Conservation (phyloP, 2,113 vertebrate genomes). For the Sprattus sprattus region DNA sequence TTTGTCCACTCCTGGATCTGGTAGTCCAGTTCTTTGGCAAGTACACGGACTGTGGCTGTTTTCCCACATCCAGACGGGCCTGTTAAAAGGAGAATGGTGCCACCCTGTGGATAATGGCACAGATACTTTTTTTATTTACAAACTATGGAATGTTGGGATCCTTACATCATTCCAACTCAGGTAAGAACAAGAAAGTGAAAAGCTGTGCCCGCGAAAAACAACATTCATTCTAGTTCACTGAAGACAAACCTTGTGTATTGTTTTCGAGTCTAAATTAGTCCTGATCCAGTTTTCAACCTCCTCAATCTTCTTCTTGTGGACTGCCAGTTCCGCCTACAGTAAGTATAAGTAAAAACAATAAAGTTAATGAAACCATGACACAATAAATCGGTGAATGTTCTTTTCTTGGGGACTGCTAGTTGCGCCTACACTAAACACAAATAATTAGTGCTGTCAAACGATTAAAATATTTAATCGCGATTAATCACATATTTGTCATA, state of each 20-base stretch:
- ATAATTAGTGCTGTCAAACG: too few relatives aligned
- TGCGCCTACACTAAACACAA: too few relatives aligned
- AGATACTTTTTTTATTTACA: neutral
- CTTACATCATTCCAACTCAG: neutral
- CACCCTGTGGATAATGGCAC: conserved; percentile 66
- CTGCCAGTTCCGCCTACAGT: conserved; percentile 81
- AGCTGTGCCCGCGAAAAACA: neutral
- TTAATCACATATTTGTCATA: too few relatives aligned
- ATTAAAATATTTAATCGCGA: too few relatives aligned
- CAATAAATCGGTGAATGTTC: neutral
- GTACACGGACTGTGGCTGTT: conserved; percentile 81
- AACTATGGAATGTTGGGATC: neutral
- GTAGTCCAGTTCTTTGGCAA: conserved; percentile 76
- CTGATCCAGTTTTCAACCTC: conserved; percentile 92
- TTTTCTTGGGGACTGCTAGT: neutral
- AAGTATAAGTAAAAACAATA: conserved; percentile 1
- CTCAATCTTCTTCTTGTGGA: conserved; percentile 95
- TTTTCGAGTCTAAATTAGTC: conserved; percentile 60
- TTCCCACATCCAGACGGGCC: conserved; percentile 94
- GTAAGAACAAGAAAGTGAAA: neutral
- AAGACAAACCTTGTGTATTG: conserved; percentile 72
- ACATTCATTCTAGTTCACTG: neutral
- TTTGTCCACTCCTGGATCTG: conserved; percentile 92
- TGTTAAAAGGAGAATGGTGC: conserved; percentile 81
- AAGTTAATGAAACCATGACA: neutral